phyloP scores from a whole-genome alignment of 2,113 vertebrate species.

The Dolichotis patagonum region DNA sequence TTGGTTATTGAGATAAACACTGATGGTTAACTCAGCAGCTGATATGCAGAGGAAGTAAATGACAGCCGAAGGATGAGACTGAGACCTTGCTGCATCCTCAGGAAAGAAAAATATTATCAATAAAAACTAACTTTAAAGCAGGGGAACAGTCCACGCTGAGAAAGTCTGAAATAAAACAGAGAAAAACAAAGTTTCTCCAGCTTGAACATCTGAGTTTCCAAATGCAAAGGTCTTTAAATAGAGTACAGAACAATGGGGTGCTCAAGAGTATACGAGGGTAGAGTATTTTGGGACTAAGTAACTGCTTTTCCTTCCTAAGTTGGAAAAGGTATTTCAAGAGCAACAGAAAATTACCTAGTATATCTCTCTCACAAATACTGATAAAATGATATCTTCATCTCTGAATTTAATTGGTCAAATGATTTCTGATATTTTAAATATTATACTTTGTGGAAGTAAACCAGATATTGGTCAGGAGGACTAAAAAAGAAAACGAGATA shows the following conservation, averaged over 20 bases:
- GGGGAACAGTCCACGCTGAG: background rate
- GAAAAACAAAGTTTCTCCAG: background rate
- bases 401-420: background rate
- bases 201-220: background rate
- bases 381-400: background rate
- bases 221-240: background rate
- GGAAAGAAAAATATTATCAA: background rate
- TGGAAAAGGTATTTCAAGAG: background rate
- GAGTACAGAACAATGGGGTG: background rate
- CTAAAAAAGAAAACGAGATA: background rate
- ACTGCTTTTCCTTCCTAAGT: background rate
- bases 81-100: background rate
- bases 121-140: conserved; percentile 25
- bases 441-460: background rate
- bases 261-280: background rate
- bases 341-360: background rate
- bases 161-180: background rate
- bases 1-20: background rate
- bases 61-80: background rate
- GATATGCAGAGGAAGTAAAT: background rate
- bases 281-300: background rate
- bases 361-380: background rate
- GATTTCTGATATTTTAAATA: background rate
- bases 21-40: background rate
- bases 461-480: background rate